Evolutionary conservation across 1,140 invertebrate genomes (phyloP).

Genomic region (Aphidius ervi): DNA sequence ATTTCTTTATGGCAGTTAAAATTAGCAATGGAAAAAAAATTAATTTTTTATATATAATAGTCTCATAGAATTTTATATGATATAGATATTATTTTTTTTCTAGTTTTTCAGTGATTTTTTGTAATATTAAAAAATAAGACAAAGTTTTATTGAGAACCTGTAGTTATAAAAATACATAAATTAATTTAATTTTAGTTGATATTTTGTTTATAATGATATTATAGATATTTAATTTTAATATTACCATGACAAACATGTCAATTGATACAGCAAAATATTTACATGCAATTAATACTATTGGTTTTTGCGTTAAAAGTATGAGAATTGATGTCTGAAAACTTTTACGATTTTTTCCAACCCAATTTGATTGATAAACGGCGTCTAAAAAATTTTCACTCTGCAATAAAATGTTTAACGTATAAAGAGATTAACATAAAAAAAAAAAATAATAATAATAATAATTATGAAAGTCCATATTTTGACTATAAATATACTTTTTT

Average conservation of each 20-base stretch:
- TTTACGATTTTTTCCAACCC: constrained; percentile 17
- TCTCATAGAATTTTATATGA: no score
- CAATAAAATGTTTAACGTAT: neutral
- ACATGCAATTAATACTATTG: constrained; percentile 24
- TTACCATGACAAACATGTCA: constrained; percentile 30
- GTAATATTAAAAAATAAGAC: constrained; percentile 14
- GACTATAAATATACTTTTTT: no score
- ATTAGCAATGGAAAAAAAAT: no score
- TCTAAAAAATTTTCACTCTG: constrained; percentile 14
- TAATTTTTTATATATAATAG: no score
- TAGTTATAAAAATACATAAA: neutral
- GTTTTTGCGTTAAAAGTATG: constrained; percentile 28
- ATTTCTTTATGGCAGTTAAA: no score
- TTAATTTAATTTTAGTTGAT: neutral
- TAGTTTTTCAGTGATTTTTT: constrained; percentile 5
- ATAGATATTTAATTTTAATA: neutral
- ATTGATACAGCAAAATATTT: constrained; percentile 26
- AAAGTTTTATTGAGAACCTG: constrained; percentile 13
- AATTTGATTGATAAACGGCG: constrained; percentile 17
- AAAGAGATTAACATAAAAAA: no score
- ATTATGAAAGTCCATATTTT: no score
- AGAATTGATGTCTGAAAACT: constrained; percentile 15
- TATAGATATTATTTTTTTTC: neutral
- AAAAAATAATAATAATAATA: no score
- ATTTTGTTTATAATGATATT: no score